A percentile compares a stretch with the other conserved stretches of the same genome.
Conservation (phyloP, 2,113 vertebrate species). For the Amia ocellicauda region DNA sequence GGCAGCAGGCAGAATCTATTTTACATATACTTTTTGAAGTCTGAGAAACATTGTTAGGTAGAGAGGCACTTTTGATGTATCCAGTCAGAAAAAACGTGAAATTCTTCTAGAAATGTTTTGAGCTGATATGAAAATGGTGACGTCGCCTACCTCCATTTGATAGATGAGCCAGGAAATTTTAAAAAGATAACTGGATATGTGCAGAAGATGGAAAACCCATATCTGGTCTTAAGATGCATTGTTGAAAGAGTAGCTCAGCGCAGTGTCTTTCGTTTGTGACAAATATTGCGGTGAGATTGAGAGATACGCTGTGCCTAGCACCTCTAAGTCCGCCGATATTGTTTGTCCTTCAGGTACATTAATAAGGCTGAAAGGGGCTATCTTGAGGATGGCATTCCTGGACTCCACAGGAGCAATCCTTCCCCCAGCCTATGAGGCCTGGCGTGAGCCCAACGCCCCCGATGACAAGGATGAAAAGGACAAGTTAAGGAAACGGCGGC, state of each 20-base stretch:
- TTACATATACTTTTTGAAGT: no score
- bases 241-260: background rate
- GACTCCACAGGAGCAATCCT: conserved; percentile 80
- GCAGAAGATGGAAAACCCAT: no score
- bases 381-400: conserved; percentile 88
- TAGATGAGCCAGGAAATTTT: no score
- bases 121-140: no score
- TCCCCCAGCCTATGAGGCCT: conserved; percentile 78
- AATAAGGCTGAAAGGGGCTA: conserved; percentile 86
- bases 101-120: no score
- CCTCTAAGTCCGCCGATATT: background rate
- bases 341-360: conserved; percentile 75
- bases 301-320: background rate
- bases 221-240: background rate
- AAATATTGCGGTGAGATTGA: background rate
- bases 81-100: no score
- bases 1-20: no score
- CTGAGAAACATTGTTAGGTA: no score
- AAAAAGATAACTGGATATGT: background rate
- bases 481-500: conserved; percentile 81
- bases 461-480: conserved; percentile 94
- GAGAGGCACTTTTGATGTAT: no score
- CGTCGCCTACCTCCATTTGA: no score
- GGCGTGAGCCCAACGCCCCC: conserved; percentile 83
- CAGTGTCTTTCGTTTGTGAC: background rate